Base-by-base conservation (phyloP, 2,113 vertebrate genomes). In the Nerophis ophidion region DNA sequence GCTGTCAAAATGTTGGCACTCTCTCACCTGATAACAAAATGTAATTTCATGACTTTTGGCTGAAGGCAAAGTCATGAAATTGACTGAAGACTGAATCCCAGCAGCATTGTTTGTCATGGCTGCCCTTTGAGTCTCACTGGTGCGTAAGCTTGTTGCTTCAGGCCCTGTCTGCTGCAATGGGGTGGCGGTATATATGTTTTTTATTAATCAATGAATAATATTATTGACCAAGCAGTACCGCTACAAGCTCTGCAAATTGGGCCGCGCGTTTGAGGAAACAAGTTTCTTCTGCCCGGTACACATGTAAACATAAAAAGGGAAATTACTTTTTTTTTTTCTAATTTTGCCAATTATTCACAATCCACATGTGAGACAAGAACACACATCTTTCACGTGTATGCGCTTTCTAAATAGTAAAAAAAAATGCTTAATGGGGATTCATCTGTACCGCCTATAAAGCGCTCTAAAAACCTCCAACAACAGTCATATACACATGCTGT, bases 151-250 rank as follows among this genome's bases (percentile, higher is more conserved):
- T 78, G 61, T 65, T 68, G 80, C 81, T 72, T 2, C 0, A 70
- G 80, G 80, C 71, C 57, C 36, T 63, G 53, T 65, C 67, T 79
- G 85, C 68, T 79, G 70, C 74, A 64, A 73, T 40, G 34, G 1
- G 52, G 36, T 61, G 51, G 14, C 51, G 38, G 48, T 65, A 64
- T 70, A 52, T 35, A 54, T n/a, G 8, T 50, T 47, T 59, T 68
- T 64, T 58, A 68, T 76, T 70, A 84, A 80, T 82, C 80, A 76
- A 74, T 87, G 77, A 75, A 80, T 84, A 66, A 73, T 82, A 83
- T 79, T 4, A 62, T 80, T 75, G 71, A 63, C 51, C 40, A 74
- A 69, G 77, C 65, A 81, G 75, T 72, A 61, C 63, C 61, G 48
- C 69, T 71, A 51, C 66, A 73, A 76, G 74, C 72, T 73, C 60